phyloP scores from a whole-genome alignment of 2,888 invertebrate species.

The Dysmachus trigonus region DNA sequence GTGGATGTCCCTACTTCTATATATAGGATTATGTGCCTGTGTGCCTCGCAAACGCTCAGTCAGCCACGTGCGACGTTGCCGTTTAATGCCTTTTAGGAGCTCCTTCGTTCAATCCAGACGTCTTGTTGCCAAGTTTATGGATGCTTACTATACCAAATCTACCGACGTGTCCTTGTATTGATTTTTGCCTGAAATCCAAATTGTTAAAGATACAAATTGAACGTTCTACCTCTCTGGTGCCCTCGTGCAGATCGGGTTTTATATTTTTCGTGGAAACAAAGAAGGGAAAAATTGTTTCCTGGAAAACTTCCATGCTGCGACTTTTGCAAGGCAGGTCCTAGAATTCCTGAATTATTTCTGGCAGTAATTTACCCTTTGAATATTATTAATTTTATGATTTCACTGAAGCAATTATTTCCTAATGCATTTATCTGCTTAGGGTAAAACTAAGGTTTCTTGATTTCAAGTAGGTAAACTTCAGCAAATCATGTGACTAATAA shows the following conservation, averaged over 20 bases:
- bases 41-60: conserved; percentile 12
- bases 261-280: not conserved
- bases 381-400: not conserved
- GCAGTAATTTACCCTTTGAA: not conserved
- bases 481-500: not conserved
- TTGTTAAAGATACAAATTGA: not conserved
- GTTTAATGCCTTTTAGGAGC: not conserved
- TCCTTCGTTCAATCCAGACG: conserved; percentile 25
- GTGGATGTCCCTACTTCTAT: not conserved
- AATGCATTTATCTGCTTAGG: not conserved
- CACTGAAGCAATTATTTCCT: not conserved
- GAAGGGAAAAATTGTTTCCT: not conserved
- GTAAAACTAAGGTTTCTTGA: not conserved
- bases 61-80: conserved; percentile 20
- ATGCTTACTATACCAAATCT: conserved; percentile 5
- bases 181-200: conserved; percentile 6
- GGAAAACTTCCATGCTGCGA: not conserved
- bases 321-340: not conserved
- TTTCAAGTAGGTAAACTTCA: not conserved
- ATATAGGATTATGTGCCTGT: conserved; percentile 13
- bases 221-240: not conserved
- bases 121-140: conserved; percentile 23
- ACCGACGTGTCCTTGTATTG: conserved; percentile 5
- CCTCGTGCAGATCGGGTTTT: not conserved
- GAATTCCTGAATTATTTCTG: not conserved